A percentile compares a stretch with the other conserved stretches of the same genome.
These are phyloP conservation scores for Macaria notata DNA, from an alignment of 2,888 invertebrate genomes.

Conservation along the genomic window DNA sequence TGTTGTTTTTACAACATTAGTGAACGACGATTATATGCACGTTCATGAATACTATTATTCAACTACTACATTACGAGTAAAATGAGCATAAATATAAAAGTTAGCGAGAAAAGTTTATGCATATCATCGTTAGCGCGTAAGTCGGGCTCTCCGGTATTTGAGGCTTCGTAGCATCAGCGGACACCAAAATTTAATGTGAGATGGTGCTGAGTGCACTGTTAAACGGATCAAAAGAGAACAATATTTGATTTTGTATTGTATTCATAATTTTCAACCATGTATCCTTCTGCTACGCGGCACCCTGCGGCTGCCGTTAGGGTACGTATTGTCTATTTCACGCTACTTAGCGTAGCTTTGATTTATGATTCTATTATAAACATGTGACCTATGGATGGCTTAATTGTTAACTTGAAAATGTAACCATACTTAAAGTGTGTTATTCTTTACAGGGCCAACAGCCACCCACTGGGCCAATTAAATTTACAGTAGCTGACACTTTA, in stretches of 20 bases:
- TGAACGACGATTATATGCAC: constrained; percentile 4
- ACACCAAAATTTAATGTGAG: constrained; percentile 55
- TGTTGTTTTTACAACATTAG: constrained; percentile 28
- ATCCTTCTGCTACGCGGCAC: constrained; percentile 89
- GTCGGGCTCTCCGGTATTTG: constrained; percentile 62
- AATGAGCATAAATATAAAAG: constrained; percentile 75
- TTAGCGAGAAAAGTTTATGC: constrained; percentile 76
- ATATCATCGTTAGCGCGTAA: constrained; percentile 74
- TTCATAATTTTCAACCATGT: constrained; percentile 76
- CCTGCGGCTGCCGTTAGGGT: constrained; percentile 89
- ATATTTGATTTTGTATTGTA: constrained; percentile 59
- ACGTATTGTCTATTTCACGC: constrained; percentile 49
- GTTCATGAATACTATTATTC: constrained; percentile 24
- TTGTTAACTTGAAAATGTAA: not conserved
- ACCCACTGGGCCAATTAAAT: constrained; percentile 94
- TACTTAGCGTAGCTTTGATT: constrained; percentile 7
- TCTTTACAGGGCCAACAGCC: constrained; percentile 89
- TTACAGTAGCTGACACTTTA: constrained; percentile 95
- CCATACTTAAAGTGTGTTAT: constrained; percentile 39
- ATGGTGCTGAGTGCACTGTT: constrained; percentile 64
- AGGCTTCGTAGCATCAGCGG: constrained; percentile 68
- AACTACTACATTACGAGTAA: constrained; percentile 59
- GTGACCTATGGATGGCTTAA: no score
- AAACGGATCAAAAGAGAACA: constrained; percentile 64
- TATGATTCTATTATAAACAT: not conserved